phyloP scores from a whole-genome alignment of 2,113 vertebrate genomes.

The Ramphastos sulfuratus region DNA sequence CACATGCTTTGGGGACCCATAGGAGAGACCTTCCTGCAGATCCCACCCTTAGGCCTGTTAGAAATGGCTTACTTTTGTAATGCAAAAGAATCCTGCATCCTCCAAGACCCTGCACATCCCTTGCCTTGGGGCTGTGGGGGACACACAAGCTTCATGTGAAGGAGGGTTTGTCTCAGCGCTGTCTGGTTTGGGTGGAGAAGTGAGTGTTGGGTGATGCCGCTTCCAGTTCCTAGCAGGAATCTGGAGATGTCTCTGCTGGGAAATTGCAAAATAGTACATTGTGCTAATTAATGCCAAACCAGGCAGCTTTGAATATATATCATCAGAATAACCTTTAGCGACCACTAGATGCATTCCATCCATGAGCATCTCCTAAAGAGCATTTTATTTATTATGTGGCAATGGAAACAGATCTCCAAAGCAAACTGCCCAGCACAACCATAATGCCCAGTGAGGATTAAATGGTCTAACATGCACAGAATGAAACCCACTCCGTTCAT shows the following conservation, averaged over 20 bases:
- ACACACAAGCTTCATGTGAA: background rate
- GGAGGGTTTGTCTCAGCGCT: background rate
- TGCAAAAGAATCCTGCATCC: background rate
- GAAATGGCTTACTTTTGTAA: background rate
- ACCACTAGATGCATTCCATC: conserved; percentile 9
- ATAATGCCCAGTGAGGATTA: background rate
- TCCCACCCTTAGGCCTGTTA: background rate
- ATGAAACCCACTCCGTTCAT: conserved; percentile 13
- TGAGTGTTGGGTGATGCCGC: conserved; percentile 11
- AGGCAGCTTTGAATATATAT: conserved; percentile 25
- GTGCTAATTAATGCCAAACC: conserved; percentile 58
- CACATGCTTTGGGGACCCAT: background rate
- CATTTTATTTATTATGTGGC: conserved; percentile 9
- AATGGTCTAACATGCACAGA: background rate
- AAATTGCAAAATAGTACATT: conserved; percentile 57
- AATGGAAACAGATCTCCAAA: conserved; percentile 1
- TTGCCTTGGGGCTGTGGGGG: background rate
- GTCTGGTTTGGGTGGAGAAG: conserved; percentile 27
- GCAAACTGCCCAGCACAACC: background rate
- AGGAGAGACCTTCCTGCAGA: background rate
- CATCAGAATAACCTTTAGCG: conserved; percentile 39
- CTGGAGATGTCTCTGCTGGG: conserved; percentile 49
- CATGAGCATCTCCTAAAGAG: conserved; percentile 9
- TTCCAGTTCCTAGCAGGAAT: conserved; percentile 52
- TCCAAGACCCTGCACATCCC: background rate